A percentile compares a stretch with the other conserved stretches of the same genome.
Evolutionary conservation across 2,888 invertebrate genomes (phyloP).

Genomic region (Platycnemis pennipes): DNA sequence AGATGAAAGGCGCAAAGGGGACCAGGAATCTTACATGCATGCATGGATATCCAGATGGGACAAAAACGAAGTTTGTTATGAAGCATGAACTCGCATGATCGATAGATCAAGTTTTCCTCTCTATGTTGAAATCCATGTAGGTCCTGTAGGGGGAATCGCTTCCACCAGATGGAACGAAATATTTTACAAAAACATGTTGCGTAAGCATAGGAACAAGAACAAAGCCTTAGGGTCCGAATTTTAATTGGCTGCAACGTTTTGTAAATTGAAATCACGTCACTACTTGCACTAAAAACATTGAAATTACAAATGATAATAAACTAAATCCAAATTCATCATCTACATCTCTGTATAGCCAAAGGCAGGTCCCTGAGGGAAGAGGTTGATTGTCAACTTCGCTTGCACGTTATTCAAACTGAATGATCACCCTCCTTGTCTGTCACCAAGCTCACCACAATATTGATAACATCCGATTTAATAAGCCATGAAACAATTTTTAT

Average conservation of each 20-base stretch:
- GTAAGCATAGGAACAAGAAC: neutral
- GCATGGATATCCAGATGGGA: neutral
- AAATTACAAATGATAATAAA: neutral
- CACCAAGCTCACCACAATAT: neutral
- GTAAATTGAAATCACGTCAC: neutral
- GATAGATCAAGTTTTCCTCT: neutral
- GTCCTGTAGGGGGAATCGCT: neutral
- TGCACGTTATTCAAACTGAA: neutral
- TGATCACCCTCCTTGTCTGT: neutral
- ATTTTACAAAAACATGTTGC: neutral
- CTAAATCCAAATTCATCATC: neutral
- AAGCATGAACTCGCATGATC: neutral
- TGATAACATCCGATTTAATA: too few relatives aligned
- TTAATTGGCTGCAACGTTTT: neutral
- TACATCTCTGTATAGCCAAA: neutral
- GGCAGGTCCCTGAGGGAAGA: neutral
- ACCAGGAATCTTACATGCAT: neutral
- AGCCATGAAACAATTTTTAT: too few relatives aligned
- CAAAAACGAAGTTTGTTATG: slow-evolving; percentile 13
- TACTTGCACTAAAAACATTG: neutral
- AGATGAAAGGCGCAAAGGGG: neutral
- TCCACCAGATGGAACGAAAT: neutral
- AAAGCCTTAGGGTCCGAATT: neutral
- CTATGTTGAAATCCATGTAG: neutral
- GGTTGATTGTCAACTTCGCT: neutral